Conservation (phyloP, 92 coral and sea anemone species). For the Siderastrea siderea region DNA sequence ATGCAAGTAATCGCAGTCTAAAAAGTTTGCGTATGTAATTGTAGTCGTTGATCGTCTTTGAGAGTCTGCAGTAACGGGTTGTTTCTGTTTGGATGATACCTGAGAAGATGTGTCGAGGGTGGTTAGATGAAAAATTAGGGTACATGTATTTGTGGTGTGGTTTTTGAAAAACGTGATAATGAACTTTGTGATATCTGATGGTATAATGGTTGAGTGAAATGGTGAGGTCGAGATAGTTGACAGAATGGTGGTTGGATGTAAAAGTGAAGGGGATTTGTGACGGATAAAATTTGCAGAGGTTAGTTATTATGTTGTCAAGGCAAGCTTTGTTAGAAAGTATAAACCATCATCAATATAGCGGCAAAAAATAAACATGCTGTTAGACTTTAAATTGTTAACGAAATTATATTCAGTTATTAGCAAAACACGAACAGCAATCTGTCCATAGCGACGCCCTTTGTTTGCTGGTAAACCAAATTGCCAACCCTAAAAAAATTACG, state of each 20-base stretch:
- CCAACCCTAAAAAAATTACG: no score
- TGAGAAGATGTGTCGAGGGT: constrained; percentile 20
- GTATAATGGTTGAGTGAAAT: constrained; percentile 20
- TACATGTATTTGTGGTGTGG: no score
- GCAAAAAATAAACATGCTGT: no score
- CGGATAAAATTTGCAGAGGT: no score
- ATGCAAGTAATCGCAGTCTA: not conserved
- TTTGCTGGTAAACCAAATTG: no score
- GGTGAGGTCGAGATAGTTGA: constrained; percentile 37
- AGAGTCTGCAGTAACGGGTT: constrained; percentile 47
- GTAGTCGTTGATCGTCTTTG: constrained; percentile 22
- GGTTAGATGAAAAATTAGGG: constrained; percentile 43
- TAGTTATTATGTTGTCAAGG: no score
- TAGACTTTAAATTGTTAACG: no score
- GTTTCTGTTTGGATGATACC: constrained; percentile 26
- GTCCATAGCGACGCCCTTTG: no score
- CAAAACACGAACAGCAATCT: no score
- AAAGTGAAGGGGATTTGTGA: constrained; percentile 33
- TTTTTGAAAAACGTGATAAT: not conserved
- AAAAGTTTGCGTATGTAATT: not conserved
- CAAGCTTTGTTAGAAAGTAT: no score
- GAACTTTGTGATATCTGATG: not conserved
- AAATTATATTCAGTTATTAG: no score
- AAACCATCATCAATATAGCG: no score
- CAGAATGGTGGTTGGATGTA: not conserved